phyloP scores from a whole-genome alignment of 2,113 vertebrate species.

The Periophthalmodon schlosseri region DNA sequence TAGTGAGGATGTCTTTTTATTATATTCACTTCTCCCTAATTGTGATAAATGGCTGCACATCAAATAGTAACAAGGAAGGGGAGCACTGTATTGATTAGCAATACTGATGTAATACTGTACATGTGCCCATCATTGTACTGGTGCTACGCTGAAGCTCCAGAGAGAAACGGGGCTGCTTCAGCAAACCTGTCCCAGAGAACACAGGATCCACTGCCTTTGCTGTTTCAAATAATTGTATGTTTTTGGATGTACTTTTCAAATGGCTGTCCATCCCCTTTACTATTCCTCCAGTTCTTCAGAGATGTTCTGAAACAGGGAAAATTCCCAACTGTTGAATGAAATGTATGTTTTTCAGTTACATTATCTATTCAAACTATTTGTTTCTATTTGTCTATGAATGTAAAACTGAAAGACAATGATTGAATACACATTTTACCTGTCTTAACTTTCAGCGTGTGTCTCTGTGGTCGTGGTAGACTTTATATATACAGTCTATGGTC shows the following conservation, averaged over 20 bases:
- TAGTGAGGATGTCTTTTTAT: slow-evolving; percentile 26
- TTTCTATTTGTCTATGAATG: slow-evolving; percentile 54
- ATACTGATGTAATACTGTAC: slow-evolving; percentile 26
- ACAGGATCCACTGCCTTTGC: slow-evolving; percentile 23
- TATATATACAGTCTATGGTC: background rate
- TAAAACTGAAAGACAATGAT: slow-evolving; percentile 51
- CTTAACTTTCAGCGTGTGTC: slow-evolving; percentile 8
- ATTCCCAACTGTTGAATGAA: slow-evolving; percentile 32
- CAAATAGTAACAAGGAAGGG: slow-evolving; percentile 8
- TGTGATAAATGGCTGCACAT: slow-evolving; percentile 23
- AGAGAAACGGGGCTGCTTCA: slow-evolving; percentile 22
- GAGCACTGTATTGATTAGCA: slow-evolving; percentile 4
- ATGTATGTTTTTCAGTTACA: slow-evolving; percentile 37
- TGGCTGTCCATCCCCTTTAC: slow-evolving; percentile 12
- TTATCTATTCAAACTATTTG: slow-evolving; percentile 37
- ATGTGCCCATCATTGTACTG: slow-evolving; percentile 9
- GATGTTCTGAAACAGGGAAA: slow-evolving; percentile 29
- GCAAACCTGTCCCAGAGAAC: slow-evolving; percentile 5
- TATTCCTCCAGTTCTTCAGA: slow-evolving; percentile 4
- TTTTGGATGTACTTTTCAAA: slow-evolving; percentile 18
- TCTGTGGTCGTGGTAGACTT: background rate
- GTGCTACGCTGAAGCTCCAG: slow-evolving; percentile 33
- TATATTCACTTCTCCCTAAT: slow-evolving; percentile 25
- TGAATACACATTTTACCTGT: slow-evolving; percentile 49
- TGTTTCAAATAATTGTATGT: slow-evolving; percentile 36